Conservation (phyloP, 2,888 invertebrate genomes). For the Pandemis corylana region DNA sequence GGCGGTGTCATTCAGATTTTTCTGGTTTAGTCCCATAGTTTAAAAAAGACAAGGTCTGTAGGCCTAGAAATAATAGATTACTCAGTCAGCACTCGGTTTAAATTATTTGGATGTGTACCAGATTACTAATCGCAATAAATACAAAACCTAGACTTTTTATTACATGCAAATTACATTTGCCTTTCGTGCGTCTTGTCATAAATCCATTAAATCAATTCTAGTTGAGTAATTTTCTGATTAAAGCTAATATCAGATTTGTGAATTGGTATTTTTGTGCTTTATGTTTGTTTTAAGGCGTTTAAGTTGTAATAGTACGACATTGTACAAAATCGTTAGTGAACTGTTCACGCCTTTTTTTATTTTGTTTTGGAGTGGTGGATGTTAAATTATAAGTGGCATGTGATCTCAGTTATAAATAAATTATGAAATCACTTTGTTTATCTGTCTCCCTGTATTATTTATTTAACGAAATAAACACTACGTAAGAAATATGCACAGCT, state of each 20-base stretch:
- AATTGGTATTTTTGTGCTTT: constrained; percentile 12
- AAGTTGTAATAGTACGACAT: constrained; percentile 18
- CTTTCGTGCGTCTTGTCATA: background rate
- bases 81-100: background rate
- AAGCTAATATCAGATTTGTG: constrained; percentile 4
- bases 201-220: background rate
- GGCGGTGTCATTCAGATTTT: background rate
- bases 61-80: background rate
- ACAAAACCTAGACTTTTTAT: background rate
- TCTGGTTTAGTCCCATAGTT: background rate
- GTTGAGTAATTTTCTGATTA: background rate
- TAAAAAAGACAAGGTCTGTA: background rate
- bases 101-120: background rate
- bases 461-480: too few relatives aligned
- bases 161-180: background rate
- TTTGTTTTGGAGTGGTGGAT: constrained; percentile 63
- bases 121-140: background rate
- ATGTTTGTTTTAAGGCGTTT: constrained; percentile 16
- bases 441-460: background rate
- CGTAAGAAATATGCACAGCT: too few relatives aligned
- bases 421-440: constrained; percentile 60
- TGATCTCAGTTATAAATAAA: constrained; percentile 80
- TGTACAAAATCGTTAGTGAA: constrained; percentile 33
- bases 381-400: constrained; percentile 74
- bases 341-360: constrained; percentile 46